Base-by-base conservation (phyloP, 1,140 invertebrate species). In the Drosophila insularis region DNA sequence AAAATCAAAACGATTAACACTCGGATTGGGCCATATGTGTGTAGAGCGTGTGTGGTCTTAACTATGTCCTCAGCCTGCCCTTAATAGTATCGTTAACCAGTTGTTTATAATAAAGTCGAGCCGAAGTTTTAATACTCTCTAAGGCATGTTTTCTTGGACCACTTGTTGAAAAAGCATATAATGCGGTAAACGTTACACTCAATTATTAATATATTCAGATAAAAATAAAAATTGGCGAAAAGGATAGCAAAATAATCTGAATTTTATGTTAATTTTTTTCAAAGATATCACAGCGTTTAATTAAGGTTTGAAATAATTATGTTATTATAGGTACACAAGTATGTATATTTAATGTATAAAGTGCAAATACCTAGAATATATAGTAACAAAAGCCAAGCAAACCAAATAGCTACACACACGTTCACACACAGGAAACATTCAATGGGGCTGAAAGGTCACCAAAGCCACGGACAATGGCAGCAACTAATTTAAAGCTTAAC, bases 401-500 rank as follows among this genome's bases (percentile, higher is more conserved):
- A 14, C 68, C 32, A 21, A 50, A 50, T 50, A 50, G 17, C 43
- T 17, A 50, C 43, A 46, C 14, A 50, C 43, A 19, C 32, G 7
- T 35, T 35, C 8, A 10, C 8, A 50, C 43, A 54, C 54, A 68
- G 73, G 74, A 68, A 61, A 55, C 37, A 21, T 56, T 61, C 66
- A 74, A 56, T 46, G 79, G 27, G 72, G 43, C 63, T 63, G 54
- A 73, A 71, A 77, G 74, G 74, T 77, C 65, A 50, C 31, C 37
- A 58, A 74, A 43, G 56, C 65, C 37, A 56, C 61, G 46, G 54
- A 68, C 68, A 61, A 37, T 37, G 69, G 55, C 80, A 65, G 70
- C 84, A 89, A 89, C 84, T 87, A 87, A 87, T 87, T 89, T 80
- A 67, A 71, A 80, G 84, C 84, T 87, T 87, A 87, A 74, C 73